Base-by-base conservation (phyloP, 2,888 invertebrate species). In the Agapostemon virescens region DNA sequence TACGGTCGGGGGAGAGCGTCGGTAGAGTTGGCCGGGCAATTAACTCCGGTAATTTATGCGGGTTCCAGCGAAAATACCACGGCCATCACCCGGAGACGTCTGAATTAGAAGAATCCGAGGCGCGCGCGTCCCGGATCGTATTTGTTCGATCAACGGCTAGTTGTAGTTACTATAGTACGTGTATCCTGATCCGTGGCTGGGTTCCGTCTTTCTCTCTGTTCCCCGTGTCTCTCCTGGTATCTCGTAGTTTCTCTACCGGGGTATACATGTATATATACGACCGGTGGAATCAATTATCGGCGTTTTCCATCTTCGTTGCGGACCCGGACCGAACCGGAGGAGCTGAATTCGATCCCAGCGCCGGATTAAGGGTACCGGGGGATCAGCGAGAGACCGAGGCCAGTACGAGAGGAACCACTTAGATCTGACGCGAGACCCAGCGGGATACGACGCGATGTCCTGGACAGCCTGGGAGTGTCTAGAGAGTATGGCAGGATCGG, bases 361-460 rank as follows among this genome's bases (percentile, higher is more conserved):
- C 55, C 67, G 82, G 82, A 87, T 84, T 74, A 76, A 82, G 75
- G 64, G 66, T 75, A 74, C 74, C 49, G 79, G 69, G 79, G 74
- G 79, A 75, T 79, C 78, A 77, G 70, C 66, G 74, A 74, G 77
- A 74, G 76, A 63, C n/a, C 63, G 61, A 61, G 70, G 71, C n/a
- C 75, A 82, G 74, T 64, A 77, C 67, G 77, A 73, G 74, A 81
- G 75, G 84, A 82, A 81, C 80, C 84, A 85, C 81, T 86, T 83
- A 79, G 85, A 80, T 84, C 83, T 79, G 83, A 85, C 72, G 83
- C 74, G 69, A 64, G 77, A 74, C 85, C 67, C 89, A 88, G 88
- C 86, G 84, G 89, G 89, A 83, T 86, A 88, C 88, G 84, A 86
- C 85, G 84, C 87, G 84, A 83, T 87, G 87, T 88, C 86, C 89